Percentiles rank a stretch among this genome's conserved stretches.
Conservation (phyloP, 2,888 invertebrate genomes). For the Falcaria lacertinaria region DNA sequence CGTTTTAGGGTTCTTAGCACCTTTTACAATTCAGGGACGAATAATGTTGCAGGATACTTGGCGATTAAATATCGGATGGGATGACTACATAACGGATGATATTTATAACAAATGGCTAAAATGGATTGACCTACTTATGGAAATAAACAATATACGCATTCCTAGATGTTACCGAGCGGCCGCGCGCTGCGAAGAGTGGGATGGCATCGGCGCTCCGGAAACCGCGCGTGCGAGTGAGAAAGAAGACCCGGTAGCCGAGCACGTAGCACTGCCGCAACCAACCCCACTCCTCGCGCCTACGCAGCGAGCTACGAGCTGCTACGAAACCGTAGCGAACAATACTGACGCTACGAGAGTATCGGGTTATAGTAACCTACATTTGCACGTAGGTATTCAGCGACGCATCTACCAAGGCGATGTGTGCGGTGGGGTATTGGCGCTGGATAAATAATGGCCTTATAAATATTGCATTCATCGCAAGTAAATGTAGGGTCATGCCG, state of each 20-base stretch:
- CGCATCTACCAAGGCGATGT: conserved; percentile 5
- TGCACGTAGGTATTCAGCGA: conserved; percentile 9
- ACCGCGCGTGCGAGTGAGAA: neutral
- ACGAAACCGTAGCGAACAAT: neutral
- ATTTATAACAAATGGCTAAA: neutral
- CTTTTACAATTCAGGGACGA: conserved; percentile 20
- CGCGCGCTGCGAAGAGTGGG: too few relatives aligned
- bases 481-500: conserved; percentile 11
- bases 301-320: too few relatives aligned
- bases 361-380: conserved; percentile 2
- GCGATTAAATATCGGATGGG: conserved; percentile 12
- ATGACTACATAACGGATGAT: conserved; percentile 4
- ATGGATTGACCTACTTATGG: neutral
- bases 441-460: conserved; percentile 1
- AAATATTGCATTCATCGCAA: conserved; percentile 5
- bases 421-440: conserved; percentile 12
- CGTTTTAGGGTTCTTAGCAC: conserved; percentile 18
- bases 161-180: neutral
- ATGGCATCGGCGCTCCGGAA: too few relatives aligned
- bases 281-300: too few relatives aligned
- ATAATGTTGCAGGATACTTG: conserved; percentile 20
- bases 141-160: neutral
- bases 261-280: too few relatives aligned
- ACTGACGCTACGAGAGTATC: neutral
- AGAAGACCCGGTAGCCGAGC: neutral